These are phyloP conservation scores for Periophthalmus modestus DNA, from an alignment of 2,113 vertebrate species.

Conservation along the genomic window DNA sequence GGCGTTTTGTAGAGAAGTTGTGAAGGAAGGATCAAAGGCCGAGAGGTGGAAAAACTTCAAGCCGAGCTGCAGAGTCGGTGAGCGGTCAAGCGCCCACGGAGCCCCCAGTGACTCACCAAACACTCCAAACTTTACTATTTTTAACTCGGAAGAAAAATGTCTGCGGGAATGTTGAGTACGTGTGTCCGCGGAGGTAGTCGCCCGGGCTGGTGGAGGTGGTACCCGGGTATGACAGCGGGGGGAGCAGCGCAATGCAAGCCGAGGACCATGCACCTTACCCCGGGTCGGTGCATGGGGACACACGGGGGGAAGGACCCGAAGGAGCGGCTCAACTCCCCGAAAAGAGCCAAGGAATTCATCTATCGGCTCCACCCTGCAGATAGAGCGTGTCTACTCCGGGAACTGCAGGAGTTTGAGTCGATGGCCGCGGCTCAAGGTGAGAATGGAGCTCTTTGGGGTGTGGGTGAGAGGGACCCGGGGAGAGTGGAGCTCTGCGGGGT, in stretches of 20 bases:
- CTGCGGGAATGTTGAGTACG: background rate
- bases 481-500: too few species aligned
- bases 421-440: constrained; percentile 90
- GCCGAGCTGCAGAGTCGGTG: background rate
- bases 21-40: background rate
- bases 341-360: constrained; percentile 89
- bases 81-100: background rate
- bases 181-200: background rate
- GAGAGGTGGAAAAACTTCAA: background rate
- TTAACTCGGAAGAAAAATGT: background rate
- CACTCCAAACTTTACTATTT: background rate
- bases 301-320: constrained; percentile 86
- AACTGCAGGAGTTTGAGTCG: constrained; percentile 89
- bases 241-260: constrained; percentile 5
- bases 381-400: constrained; percentile 85
- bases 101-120: background rate
- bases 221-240: background rate
- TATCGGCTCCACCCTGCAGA: constrained; percentile 88
- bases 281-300: constrained; percentile 80
- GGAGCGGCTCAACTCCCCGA: constrained; percentile 86
- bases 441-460: background rate
- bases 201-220: background rate
- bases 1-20: background rate
- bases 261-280: background rate
- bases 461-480: too few species aligned